These are phyloP conservation scores for Heliconius himera DNA, from an alignment of 1,140 invertebrate genomes.

Conservation along the genomic window DNA sequence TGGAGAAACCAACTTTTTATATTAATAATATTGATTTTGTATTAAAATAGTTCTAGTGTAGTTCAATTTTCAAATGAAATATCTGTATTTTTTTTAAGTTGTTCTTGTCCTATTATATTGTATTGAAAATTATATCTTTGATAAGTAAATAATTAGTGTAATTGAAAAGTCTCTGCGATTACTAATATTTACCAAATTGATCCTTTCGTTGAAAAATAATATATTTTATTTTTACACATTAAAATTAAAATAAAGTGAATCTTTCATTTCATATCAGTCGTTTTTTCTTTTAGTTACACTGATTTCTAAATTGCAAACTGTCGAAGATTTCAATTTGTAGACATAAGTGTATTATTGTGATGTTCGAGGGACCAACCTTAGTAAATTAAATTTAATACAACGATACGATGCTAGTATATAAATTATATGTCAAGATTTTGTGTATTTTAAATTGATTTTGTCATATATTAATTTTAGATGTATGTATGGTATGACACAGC, in stretches of 20 bases:
- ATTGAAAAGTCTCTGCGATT: background rate
- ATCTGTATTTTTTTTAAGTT: background rate
- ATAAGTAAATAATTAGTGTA: constrained; percentile 13
- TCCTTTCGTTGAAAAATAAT: too few relatives aligned
- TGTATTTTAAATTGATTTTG: constrained; percentile 22
- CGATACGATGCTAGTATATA: constrained; percentile 33
- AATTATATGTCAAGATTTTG: constrained; percentile 26
- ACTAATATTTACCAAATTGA: background rate
- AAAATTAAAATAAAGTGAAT: background rate
- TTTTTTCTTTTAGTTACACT: constrained; percentile 23
- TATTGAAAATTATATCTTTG: background rate
- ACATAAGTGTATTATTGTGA: constrained; percentile 36
- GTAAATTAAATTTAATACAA: constrained; percentile 31
- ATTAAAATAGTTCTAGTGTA: constrained; percentile 11
- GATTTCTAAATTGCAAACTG: constrained; percentile 26
- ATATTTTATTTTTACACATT: background rate
- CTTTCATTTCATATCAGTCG: background rate
- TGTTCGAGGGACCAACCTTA: constrained; percentile 38
- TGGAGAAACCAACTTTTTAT: background rate
- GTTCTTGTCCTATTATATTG: background rate
- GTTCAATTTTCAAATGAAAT: constrained; percentile 13
- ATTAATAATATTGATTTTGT: background rate
- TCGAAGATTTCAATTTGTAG: constrained; percentile 12
- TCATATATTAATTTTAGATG: constrained; percentile 16
- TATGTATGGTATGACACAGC: constrained; percentile 18